Percentiles rank a stretch among this genome's conserved stretches.
Evolutionary conservation across 2,888 invertebrate genomes (phyloP).

Genomic region (Tipula helvola): DNA sequence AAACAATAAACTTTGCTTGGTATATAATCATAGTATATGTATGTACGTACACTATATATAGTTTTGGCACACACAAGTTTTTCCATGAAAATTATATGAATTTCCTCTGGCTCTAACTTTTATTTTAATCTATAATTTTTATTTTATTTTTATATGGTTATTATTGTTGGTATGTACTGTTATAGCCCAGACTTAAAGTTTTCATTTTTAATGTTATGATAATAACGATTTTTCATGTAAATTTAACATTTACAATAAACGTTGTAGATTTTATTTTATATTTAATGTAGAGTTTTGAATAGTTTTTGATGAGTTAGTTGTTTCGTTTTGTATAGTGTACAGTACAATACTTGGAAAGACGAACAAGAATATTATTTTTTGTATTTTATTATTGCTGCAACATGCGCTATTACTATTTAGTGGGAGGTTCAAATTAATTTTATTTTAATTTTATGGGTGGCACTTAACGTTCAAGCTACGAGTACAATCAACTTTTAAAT

Average conservation of each 20-base stretch:
- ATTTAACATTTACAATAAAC: not conserved
- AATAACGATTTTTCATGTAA: not conserved
- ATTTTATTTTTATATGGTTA: not conserved
- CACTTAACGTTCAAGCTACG: no score
- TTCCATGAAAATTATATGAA: not conserved
- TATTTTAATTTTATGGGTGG: not conserved
- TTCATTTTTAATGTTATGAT: not conserved
- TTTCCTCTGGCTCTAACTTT: not conserved
- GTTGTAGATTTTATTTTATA: not conserved
- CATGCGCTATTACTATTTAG: not conserved
- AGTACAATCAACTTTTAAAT: no score
- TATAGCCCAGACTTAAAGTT: not conserved
- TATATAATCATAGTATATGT: no score
- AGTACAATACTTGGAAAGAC: not conserved
- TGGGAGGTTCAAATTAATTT: not conserved
- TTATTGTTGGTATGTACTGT: not conserved
- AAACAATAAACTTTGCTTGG: no score
- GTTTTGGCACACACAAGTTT: not conserved
- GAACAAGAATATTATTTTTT: not conserved
- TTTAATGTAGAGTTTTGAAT: not conserved
- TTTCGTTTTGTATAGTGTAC: not conserved
- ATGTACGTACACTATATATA: no score
- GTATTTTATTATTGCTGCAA: not conserved
- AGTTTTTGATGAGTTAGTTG: not conserved
- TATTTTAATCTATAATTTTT: not conserved